Evolutionary conservation across 2,797 vertebrate species (phyloP), one percentile per base, ranked within the genome.

Genomic region (Percopsis omiscomaycus): DNA sequence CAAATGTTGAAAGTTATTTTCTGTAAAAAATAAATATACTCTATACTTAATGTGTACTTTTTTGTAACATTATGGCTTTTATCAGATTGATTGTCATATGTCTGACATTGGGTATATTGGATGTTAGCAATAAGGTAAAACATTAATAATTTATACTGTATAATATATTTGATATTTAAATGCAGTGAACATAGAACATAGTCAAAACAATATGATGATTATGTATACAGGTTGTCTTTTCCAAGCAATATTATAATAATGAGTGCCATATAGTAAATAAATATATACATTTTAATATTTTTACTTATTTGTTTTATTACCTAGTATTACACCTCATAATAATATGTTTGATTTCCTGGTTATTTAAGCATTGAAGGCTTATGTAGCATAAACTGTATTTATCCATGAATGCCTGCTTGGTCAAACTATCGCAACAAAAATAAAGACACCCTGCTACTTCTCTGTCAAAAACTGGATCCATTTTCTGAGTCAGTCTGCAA

Each of bases 71-170:
- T 79, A 64, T 66, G 55, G n/a, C 62, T 75, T 78, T 81, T 80
- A 85, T 80, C 57, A 80, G 77, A 74, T 64, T 75, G 60, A 69
- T 55, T 86, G 68, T 68, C 84, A 84, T 87, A 86, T 79, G 82
- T 89, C 74, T 83, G 62, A 84, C 79, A 78, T 88, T 83, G 78
- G 68, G 71, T 83, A 73, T 55, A 71, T 87, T 86, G 83, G 75
- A 88, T 89, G 88, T 93, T 90, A 89, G 91, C 92, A 93, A 93
- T 92, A 93, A 91, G 73, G 54, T 71, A 71, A 86, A 82, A 82
- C 69, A 86, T 72, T 74, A 78, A 67, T 88, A 84, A 86, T 82
- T 66, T 65, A 84, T 51, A 51, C 9, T 51, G 15, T 22, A 68
- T 22, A 22, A 86, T 89, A 91, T 89, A 90, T 92, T 88, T 91